Base-by-base conservation (phyloP, 2,888 invertebrate genomes). In the Cryptocheilus praepositus region DNA sequence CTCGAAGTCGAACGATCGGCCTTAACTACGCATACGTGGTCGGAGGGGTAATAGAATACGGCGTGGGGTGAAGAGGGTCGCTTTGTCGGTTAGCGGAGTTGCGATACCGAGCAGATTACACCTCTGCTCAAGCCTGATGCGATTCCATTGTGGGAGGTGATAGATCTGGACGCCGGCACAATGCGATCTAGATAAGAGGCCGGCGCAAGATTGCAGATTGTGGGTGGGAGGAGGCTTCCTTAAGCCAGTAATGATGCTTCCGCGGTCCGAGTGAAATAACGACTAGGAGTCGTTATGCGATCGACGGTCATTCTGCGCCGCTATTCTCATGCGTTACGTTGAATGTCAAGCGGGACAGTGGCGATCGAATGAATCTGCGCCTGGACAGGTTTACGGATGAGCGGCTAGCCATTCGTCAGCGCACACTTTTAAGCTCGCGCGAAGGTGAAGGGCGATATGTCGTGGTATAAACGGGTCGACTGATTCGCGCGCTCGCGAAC, bases 141-240 rank as follows among this genome's bases (percentile, higher is more conserved):
- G 65, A 73, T 68, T 61, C 76, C 70, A 81, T 82, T 81, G 81
- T 82, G 76, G 77, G 73, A 76, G 79, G 79, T 81, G 83, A 83
- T 82, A 80, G 80, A 83, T 81, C 79, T 75, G 67, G 79, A 77
- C 79, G 76, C 79, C 65, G 61, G 70, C 66, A 81, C 79, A 81
- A 81, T 81, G 79, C 70, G 76, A 80, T 80, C 79, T 71, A 79
- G 83, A 83, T 83, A 69, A 69, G 61, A 46, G 53, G 13, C n/a
- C 21, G 19, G 49, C 25, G 56, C 18, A 19, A 56, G 61, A 25
- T 44, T 18, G 51, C 4, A 56, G 61, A 25, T 44, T 18, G 51
- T 13, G 22, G 56, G 16, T 56, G 8, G 19, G 16, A 57, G 15
- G 11, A 60, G 28, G 52, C 61, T 44, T 25, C 55, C 61, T 59